These are phyloP conservation scores for Azemiops feae DNA, from an alignment of 2,113 vertebrate genomes.

Conservation along the genomic window DNA sequence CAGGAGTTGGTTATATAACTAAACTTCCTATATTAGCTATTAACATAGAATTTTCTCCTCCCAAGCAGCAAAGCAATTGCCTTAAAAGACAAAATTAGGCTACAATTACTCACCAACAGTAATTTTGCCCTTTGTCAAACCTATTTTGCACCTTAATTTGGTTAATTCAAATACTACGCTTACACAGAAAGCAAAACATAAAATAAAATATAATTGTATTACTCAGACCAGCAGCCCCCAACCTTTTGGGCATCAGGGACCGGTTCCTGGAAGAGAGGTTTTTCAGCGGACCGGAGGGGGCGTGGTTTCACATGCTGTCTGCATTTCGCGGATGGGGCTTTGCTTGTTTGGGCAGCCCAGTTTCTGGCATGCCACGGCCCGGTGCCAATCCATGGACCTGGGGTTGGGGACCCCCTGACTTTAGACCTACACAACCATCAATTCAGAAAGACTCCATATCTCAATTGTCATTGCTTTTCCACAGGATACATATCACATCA, in stretches of 20 bases:
- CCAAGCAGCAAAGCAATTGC: neutral
- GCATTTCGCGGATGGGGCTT: no score
- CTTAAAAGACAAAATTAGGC: constrained; percentile 1
- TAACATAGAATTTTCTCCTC: neutral
- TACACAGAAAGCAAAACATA: neutral
- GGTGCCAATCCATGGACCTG: no score
- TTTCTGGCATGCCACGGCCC: no score
- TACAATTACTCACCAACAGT: neutral
- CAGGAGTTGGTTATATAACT: constrained; percentile 30
- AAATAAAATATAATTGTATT: neutral
- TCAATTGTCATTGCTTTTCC: neutral
- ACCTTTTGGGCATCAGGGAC: no score
- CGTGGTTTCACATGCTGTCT: no score
- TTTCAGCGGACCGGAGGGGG: no score
- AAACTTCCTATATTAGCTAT: neutral
- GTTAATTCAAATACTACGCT: neutral
- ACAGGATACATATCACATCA: neutral
- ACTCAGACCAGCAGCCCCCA: neutral
- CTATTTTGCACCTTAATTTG: neutral
- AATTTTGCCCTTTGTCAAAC: neutral
- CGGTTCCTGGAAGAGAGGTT: no score
- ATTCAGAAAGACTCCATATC: neutral
- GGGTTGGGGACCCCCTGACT: no score
- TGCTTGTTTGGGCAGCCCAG: no score
- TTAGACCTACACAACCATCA: neutral